Conservation (phyloP, 2,888 invertebrate species). For the Cantharis rufa region DNA sequence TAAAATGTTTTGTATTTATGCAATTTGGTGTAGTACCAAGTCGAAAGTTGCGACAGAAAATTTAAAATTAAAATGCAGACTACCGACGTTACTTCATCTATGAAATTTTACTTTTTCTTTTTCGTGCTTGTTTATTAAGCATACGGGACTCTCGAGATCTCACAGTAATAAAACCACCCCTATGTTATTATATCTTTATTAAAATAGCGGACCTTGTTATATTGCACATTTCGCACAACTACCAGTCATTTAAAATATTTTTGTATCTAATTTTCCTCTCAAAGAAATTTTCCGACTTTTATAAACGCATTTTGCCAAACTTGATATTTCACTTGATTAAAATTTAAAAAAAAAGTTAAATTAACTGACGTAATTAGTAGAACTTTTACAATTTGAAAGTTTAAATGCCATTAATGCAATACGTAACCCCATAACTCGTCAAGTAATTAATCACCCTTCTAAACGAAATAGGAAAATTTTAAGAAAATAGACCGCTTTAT, state of each 20-base stretch:
- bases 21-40: not conserved
- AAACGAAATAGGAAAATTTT: not conserved
- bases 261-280: conserved; percentile 2
- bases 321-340: not conserved
- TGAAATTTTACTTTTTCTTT: conserved; percentile 19
- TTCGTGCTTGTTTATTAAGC: conserved; percentile 8
- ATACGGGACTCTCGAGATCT: conserved; percentile 20
- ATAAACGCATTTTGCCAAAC: not conserved
- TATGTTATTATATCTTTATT: conserved; percentile 30
- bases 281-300: not conserved
- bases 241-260: conserved; percentile 9
- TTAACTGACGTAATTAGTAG: not conserved
- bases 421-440: not conserved
- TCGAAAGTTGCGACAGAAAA: not conserved
- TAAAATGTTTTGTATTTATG: not conserved
- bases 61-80: conserved; percentile 2
- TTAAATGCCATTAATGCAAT: not conserved
- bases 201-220: conserved; percentile 25
- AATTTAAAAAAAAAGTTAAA: not conserved
- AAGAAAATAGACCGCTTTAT: not conserved
- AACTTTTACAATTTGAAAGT: not conserved
- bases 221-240: conserved; percentile 18
- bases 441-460: not conserved
- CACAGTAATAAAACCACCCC: conserved; percentile 25
- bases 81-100: conserved; percentile 5